Percentiles rank a stretch among this genome's conserved stretches.
These are phyloP conservation scores for Muscicapa comitata DNA, from an alignment of 2,797 vertebrate genomes.

Conservation along the genomic window DNA sequence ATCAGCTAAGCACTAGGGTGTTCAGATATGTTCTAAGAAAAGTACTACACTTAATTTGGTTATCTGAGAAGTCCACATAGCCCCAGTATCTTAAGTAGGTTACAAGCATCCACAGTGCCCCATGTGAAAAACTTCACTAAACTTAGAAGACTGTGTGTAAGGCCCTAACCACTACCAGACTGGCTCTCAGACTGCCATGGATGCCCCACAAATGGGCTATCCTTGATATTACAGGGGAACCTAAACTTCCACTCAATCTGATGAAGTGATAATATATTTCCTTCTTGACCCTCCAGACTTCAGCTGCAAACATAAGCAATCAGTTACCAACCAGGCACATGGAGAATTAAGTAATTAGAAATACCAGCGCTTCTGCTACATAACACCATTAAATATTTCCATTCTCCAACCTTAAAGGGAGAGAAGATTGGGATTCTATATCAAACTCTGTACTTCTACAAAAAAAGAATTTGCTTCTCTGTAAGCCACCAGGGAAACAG, in stretches of 20 bases:
- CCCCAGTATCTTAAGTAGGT: background rate
- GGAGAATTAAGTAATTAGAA: background rate
- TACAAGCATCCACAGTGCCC: background rate
- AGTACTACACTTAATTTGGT: background rate
- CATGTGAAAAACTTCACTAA: background rate
- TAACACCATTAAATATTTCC: background rate
- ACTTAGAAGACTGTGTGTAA: background rate
- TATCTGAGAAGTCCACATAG: background rate
- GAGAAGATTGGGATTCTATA: background rate
- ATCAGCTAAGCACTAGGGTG: background rate
- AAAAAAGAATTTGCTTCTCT: background rate
- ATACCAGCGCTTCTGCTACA: background rate
- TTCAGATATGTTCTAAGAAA: background rate
- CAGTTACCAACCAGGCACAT: background rate
- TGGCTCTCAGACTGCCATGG: background rate
- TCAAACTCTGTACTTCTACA: background rate
- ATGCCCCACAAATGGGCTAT: background rate
- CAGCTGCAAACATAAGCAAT: background rate
- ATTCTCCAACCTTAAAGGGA: background rate
- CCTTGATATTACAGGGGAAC: background rate
- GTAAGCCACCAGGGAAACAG: background rate
- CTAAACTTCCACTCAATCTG: background rate
- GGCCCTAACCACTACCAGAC: background rate
- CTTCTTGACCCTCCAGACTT: background rate
- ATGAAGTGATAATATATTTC: background rate